phyloP scores from a whole-genome alignment of 2,797 vertebrate species.

The Meriones psammophilus region DNA sequence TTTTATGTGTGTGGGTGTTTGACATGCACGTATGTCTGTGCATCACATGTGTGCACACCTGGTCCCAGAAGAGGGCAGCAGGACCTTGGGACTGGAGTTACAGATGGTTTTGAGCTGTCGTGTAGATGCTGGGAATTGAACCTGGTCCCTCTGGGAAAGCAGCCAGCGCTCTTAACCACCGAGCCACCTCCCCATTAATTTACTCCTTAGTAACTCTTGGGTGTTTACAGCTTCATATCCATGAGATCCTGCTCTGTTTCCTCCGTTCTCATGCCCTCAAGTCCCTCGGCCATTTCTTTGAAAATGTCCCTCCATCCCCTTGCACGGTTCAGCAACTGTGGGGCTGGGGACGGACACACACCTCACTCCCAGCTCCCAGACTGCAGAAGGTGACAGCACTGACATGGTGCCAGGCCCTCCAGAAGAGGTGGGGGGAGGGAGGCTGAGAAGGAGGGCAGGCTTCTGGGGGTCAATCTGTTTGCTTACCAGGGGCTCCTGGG shows the following conservation, averaged over 20 bases:
- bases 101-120: neutral
- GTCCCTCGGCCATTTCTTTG: neutral
- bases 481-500: neutral
- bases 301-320: neutral
- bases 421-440: neutral
- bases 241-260: neutral
- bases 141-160: neutral
- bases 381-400: neutral
- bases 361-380: neutral
- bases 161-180: neutral
- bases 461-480: neutral
- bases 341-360: fast-evolving
- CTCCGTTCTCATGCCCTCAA: neutral
- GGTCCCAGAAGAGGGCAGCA: neutral
- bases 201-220: neutral
- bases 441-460: neutral
- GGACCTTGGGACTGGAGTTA: neutral
- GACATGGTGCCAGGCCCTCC: neutral
- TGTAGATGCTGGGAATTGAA: neutral
- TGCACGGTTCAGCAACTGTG: neutral
- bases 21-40: neutral
- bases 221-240: neutral
- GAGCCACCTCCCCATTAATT: neutral
- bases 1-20: neutral
- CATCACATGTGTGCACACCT: neutral